Conservation (phyloP, 2,797 vertebrate genomes). For the Pachyuromys duprasi region DNA sequence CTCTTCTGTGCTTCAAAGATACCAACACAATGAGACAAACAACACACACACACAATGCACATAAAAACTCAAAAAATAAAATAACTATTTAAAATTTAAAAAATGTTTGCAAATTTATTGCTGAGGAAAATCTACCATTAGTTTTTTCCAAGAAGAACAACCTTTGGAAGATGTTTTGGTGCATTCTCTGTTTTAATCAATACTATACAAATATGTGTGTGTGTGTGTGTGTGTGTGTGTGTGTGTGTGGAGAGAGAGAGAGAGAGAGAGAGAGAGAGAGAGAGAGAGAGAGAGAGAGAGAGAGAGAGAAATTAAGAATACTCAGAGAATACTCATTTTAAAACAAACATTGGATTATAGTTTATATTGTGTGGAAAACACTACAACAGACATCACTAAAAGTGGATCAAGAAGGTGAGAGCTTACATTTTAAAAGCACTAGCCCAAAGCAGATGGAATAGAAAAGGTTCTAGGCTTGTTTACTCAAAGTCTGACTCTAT, state of each 20-base stretch:
- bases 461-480: background rate
- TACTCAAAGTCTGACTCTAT: no score
- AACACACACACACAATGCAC: background rate
- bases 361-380: no score
- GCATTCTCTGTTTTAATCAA: background rate
- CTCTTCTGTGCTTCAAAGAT: background rate
- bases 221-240: no score
- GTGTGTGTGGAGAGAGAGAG: no score
- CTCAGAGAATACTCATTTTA: background rate
- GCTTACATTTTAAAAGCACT: background rate
- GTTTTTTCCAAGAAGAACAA: background rate
- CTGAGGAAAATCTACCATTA: background rate
- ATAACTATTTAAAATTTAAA: no score
- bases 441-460: background rate
- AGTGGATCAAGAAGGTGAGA: background rate
- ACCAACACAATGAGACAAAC: background rate
- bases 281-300: background rate
- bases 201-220: no score
- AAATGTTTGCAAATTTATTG: background rate
- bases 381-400: background rate
- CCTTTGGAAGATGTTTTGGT: background rate
- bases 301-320: background rate
- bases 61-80: no score
- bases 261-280: no score
- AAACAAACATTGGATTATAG: no score